Conservation (phyloP, 1,140 invertebrate genomes). For the Zaprionus nigranus region DNA sequence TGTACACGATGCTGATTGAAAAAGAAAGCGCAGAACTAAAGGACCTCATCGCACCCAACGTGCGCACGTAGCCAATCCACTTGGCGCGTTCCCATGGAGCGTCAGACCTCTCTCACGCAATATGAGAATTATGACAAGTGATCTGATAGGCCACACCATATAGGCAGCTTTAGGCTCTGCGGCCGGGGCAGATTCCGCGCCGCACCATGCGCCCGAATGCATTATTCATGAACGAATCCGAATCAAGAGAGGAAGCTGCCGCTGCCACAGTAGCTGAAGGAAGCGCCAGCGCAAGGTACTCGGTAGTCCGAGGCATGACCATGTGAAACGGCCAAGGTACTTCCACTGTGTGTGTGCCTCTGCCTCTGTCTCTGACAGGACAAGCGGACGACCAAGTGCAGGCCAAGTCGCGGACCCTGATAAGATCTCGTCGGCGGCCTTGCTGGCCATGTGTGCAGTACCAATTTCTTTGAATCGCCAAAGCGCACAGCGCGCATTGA, state of each 20-base stretch:
- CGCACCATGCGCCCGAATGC: conserved; percentile 53
- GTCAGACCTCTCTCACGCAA: conserved; percentile 48
- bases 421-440: conserved; percentile 35
- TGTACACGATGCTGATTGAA: conserved; percentile 33
- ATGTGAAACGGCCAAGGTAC: conserved; percentile 56
- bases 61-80: conserved; percentile 24
- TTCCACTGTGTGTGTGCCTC: background rate
- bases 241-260: conserved; percentile 36
- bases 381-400: conserved; percentile 43
- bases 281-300: conserved; percentile 58
- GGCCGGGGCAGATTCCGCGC: conserved; percentile 63
- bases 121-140: conserved; percentile 82
- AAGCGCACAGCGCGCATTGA: conserved; percentile 51
- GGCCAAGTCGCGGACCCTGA: conserved; percentile 40
- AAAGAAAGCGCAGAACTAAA: conserved; percentile 18
- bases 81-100: conserved; percentile 57
- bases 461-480: conserved; percentile 78
- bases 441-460: conserved; percentile 69
- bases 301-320: conserved; percentile 29
- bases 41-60: conserved; percentile 23
- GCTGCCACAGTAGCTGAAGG: conserved; percentile 42
- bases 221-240: conserved; percentile 67
- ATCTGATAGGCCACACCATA: conserved; percentile 82
- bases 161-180: conserved; percentile 77
- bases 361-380: conserved; percentile 14